Conservation (phyloP, 2,888 invertebrate genomes). For the Encarsia formosa region DNA sequence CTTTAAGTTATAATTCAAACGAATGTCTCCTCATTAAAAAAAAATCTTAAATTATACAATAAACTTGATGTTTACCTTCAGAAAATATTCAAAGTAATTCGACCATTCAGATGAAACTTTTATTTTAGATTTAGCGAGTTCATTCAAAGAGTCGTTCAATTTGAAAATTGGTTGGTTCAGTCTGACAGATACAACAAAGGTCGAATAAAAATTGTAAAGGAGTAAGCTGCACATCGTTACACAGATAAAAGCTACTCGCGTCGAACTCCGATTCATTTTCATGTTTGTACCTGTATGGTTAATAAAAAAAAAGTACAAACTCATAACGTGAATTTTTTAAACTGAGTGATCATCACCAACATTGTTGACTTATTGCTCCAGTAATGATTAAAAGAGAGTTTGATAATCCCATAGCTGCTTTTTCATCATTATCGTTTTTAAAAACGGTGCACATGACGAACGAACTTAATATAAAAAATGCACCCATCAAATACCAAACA, state of each 20-base stretch:
- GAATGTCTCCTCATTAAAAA: too few species aligned
- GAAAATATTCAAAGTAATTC: constrained; percentile 34
- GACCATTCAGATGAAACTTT: constrained; percentile 39
- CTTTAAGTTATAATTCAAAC: too few species aligned
- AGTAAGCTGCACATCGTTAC: constrained; percentile 39
- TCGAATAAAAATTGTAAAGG: constrained; percentile 44
- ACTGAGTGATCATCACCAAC: too few species aligned
- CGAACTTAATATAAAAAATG: neutral
- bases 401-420: neutral
- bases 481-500: neutral
- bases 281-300: neutral
- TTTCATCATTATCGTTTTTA: neutral
- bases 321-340: too few species aligned
- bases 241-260: constrained; percentile 22
- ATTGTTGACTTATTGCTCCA: constrained; percentile 15
- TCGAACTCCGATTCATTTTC: neutral
- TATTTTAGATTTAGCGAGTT: constrained; percentile 36
- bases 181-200: constrained; percentile 42
- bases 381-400: constrained; percentile 5
- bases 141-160: constrained; percentile 43
- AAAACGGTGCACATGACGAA: neutral
- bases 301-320: too few species aligned
- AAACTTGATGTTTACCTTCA: too few species aligned
- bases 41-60: too few species aligned
- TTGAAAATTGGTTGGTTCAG: constrained; percentile 41